Evolutionary conservation across 2,113 vertebrate genomes (phyloP).

Genomic region (Tretioscincus oriximinensis): DNA sequence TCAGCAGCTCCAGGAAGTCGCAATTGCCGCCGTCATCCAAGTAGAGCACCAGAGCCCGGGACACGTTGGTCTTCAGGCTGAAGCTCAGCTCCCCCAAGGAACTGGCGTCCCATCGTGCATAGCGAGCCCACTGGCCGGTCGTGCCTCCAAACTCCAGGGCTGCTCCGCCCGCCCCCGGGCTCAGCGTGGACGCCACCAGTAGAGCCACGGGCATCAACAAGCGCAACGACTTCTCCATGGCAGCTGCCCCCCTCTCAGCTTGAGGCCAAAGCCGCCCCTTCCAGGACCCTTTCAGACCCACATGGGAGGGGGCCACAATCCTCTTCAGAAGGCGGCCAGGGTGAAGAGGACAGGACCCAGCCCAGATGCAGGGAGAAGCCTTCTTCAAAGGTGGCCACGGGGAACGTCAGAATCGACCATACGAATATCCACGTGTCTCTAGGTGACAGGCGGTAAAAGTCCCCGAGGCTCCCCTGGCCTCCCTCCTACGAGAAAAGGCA

Average conservation of each 20-base stretch:
- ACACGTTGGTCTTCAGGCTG: conserved; percentile 86
- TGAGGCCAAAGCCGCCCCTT: background rate
- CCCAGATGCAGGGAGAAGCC: too few relatives aligned
- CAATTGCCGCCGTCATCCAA: conserved; percentile 93
- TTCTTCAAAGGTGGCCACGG: background rate
- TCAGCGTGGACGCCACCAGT: conserved; percentile 60
- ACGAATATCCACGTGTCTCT: background rate
- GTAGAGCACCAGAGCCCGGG: conserved; percentile 87
- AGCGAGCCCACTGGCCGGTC: conserved; percentile 92
- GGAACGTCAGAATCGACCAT: background rate
- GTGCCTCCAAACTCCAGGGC: conserved; percentile 88
- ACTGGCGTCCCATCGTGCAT: conserved; percentile 85
- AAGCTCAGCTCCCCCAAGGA: conserved; percentile 88
- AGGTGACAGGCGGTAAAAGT: background rate
- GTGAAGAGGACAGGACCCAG: background rate
- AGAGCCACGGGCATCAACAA: conserved; percentile 33
- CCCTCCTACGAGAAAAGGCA: background rate
- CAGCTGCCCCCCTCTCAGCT: background rate
- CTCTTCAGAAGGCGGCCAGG: background rate
- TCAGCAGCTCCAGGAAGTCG: conserved; percentile 91
- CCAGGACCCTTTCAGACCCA: conserved; percentile 1
- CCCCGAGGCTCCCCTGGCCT: background rate
- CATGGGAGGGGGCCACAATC: background rate
- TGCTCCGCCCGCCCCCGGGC: conserved; percentile 46
- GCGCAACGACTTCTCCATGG: rapidly evolving